Evolutionary conservation across 2,888 invertebrate genomes (phyloP), one percentile per base, ranked within the genome.

Genomic region (Zootermopsis nevadensis): DNA sequence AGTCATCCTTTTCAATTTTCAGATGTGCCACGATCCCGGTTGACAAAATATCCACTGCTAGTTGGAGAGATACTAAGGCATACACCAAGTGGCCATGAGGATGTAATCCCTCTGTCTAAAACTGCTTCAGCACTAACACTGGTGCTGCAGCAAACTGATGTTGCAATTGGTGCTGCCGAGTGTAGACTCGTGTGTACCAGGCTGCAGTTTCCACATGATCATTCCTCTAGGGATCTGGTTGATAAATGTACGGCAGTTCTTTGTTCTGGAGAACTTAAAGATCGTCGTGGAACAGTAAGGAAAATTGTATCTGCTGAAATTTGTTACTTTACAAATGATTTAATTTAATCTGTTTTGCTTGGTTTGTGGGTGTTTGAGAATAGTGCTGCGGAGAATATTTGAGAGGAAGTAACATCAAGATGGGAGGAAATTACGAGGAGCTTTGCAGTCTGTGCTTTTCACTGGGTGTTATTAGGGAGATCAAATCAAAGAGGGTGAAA

Each of bases 231-330:
- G 27, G 8, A 60, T 27, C 60, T 60, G n/a, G 60, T 60, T 10
- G 60, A 60, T 10, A 60, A 60, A 27, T n/a, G n/a, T 27, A 60
- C 60, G 15, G 27, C 27, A 60, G 60, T 60, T 27, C 6, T 27
- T 27, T 60, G 60, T 60, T 60, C 60, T 27, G 60, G 60, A 60
- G 60, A n/a, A 60, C 60, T 60, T 27, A 60, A 60, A 27, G 60
- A 60, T 60, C n/a, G n/a, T n/a, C 60, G 12, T 60, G 60, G 60
- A 60, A 60, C 12, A 27, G 60, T 60, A 60, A 60, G 27, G 60
- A 48, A 48, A 15, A 48, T 48, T 48, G 19, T 48, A 48, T 48
- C 48, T 19, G 48, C 19, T 48, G 48, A 15, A 1, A 19, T 48
- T 15, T 48, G 15, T 48, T 15, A 15, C 15, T 48, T 48, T 48